phyloP scores from a whole-genome alignment of 2,888 invertebrate genomes.

The Mylabris sibirica region DNA sequence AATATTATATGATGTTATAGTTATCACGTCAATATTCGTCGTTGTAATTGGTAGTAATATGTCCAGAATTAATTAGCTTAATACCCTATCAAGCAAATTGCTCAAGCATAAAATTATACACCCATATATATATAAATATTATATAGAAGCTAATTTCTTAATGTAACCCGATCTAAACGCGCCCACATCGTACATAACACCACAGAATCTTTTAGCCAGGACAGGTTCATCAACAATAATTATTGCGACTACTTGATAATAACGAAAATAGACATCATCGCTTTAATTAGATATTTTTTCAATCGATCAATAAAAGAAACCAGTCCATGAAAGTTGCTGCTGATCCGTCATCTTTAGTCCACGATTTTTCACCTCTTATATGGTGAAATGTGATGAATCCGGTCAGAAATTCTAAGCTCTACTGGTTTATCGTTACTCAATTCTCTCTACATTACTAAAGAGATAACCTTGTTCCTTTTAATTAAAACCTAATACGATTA shows the following conservation, averaged over 20 bases:
- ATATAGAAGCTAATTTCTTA: slow-evolving; percentile 24
- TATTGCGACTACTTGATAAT: slow-evolving; percentile 20
- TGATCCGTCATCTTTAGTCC: slow-evolving; percentile 3
- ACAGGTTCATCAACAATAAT: slow-evolving; percentile 21
- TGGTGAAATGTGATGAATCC: background rate
- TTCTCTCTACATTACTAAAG: background rate
- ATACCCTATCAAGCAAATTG: slow-evolving; percentile 35
- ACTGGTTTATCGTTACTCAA: background rate
- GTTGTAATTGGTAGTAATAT: slow-evolving; percentile 31
- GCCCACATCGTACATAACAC: background rate
- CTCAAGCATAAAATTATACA: slow-evolving; percentile 34
- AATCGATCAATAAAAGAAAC: slow-evolving; percentile 12
- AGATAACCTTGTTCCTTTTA: background rate
- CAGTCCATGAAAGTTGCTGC: background rate
- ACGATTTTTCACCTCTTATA: background rate
- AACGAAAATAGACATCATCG: slow-evolving; percentile 5
- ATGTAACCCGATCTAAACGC: slow-evolving; percentile 24
- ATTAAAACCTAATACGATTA: slow-evolving; percentile 5
- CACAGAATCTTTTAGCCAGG: background rate
- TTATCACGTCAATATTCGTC: slow-evolving; percentile 10
- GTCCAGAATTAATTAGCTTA: slow-evolving; percentile 36
- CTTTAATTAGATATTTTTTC: slow-evolving; percentile 17
- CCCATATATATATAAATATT: slow-evolving; percentile 26
- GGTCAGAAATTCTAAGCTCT: background rate
- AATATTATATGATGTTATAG: background rate